These are phyloP conservation scores for Corythornis vintsioides DNA, from an alignment of 2,113 vertebrate species.

Conservation along the genomic window DNA sequence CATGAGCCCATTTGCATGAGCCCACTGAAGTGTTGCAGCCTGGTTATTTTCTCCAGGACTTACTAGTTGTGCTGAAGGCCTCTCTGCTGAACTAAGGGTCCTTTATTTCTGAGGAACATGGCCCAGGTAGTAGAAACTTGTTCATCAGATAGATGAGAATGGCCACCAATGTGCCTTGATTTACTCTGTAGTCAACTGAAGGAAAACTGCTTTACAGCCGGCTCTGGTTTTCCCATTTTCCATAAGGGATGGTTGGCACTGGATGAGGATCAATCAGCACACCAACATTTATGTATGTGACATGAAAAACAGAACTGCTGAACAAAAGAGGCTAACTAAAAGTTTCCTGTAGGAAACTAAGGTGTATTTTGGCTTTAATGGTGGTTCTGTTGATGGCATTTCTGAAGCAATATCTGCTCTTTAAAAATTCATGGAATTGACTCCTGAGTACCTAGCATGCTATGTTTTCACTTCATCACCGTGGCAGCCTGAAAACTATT, in stretches of 20 bases:
- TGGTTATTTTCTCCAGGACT: neutral
- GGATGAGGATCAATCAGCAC: neutral
- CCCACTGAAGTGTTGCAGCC: neutral
- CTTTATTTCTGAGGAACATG: neutral
- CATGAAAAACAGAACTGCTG: neutral
- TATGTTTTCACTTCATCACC: neutral
- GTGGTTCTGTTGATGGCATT: neutral
- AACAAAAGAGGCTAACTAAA: neutral
- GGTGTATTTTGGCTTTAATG: neutral
- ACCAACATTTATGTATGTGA: neutral
- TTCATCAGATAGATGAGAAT: neutral
- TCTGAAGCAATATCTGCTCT: neutral
- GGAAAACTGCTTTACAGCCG: neutral
- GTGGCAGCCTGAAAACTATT: neutral
- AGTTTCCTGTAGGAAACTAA: neutral
- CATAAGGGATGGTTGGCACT: neutral
- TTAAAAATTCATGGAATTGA: constrained; percentile 8
- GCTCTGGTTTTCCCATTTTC: neutral
- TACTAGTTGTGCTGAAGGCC: neutral
- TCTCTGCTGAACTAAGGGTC: neutral
- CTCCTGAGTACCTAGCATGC: neutral
- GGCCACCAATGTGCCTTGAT: neutral
- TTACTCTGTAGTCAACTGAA: neutral
- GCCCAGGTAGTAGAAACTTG: neutral
- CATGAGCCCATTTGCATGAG: neutral